A percentile compares a stretch with the other conserved stretches of the same genome.
Evolutionary conservation across 1,140 invertebrate genomes (phyloP).

Genomic region (Elysia chlorotica): DNA sequence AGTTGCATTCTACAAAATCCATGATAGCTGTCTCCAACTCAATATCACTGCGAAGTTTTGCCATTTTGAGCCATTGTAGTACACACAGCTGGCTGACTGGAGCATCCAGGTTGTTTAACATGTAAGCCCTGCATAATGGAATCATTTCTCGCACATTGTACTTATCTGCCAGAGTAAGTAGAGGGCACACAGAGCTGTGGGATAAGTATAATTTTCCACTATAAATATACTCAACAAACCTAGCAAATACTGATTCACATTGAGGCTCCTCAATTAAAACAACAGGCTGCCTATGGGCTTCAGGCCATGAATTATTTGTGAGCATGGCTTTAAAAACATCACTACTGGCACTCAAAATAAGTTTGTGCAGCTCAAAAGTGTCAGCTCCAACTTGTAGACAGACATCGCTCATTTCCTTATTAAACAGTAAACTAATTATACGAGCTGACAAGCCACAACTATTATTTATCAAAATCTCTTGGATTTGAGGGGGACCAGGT

Average conservation of each 20-base stretch:
- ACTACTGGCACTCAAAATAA: constrained; percentile 92
- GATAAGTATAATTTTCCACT: constrained; percentile 87
- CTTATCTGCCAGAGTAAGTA: constrained; percentile 88
- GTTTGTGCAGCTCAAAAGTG: constrained; percentile 84
- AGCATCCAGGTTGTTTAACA: constrained; percentile 84
- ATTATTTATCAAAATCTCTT: constrained; percentile 20
- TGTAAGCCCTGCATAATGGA: constrained; percentile 55
- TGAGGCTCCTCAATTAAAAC: constrained; percentile 81
- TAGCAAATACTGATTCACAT: constrained; percentile 52
- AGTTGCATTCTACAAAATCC: constrained; percentile 91
- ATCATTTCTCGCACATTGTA: constrained; percentile 89
- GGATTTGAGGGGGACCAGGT: too few species aligned
- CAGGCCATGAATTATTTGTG: constrained; percentile 90
- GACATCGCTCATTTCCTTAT: constrained; percentile 78
- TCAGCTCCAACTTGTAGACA: constrained; percentile 78
- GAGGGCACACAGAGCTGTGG: constrained; percentile 80
- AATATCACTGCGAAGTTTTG: constrained; percentile 79
- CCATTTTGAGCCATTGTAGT: constrained; percentile 89
- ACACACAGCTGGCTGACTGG: constrained; percentile 79
- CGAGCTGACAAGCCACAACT: constrained; percentile 4
- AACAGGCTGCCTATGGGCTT: constrained; percentile 83
- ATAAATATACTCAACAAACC: constrained; percentile 76
- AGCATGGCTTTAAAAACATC: constrained; percentile 97
- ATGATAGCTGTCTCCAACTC: constrained; percentile 77
- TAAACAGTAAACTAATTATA: background rate